Evolutionary conservation across 1,140 invertebrate species (phyloP).

Genomic region (Drosophila takahashii): DNA sequence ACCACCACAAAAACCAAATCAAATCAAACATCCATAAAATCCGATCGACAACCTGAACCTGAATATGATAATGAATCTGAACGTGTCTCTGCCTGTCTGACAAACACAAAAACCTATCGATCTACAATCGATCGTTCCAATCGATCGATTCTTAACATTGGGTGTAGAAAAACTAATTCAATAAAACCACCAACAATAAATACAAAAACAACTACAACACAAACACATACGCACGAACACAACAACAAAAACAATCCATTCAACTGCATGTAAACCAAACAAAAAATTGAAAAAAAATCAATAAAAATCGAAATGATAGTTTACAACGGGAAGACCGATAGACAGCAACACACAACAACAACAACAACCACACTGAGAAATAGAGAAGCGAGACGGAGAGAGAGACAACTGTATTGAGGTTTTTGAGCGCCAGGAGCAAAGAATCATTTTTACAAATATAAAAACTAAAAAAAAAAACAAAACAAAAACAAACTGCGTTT

Average conservation of each 20-base stretch:
- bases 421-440: constrained; percentile 75
- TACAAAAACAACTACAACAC: constrained; percentile 35
- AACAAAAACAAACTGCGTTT: constrained; percentile 65
- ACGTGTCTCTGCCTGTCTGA: constrained; percentile 36
- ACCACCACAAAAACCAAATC: constrained; percentile 37
- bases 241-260: constrained; percentile 54
- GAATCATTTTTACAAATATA: constrained; percentile 75
- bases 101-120: constrained; percentile 12
- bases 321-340: constrained; percentile 64
- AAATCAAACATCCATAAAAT: constrained; percentile 55
- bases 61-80: constrained; percentile 37
- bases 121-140: constrained; percentile 34
- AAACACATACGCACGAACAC: constrained; percentile 50
- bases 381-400: constrained; percentile 41
- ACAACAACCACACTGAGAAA: constrained; percentile 44
- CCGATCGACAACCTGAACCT: constrained; percentile 57
- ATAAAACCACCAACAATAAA: constrained; percentile 41
- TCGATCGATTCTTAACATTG: constrained; percentile 54
- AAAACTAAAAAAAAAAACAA: constrained; percentile 56
- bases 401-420: constrained; percentile 61
- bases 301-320: constrained; percentile 62
- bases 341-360: constrained; percentile 58
- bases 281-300: constrained; percentile 40
- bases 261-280: constrained; percentile 59
- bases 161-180: constrained; percentile 81